A percentile compares a stretch with the other conserved stretches of the same genome.
phyloP scores from a whole-genome alignment of 2,113 vertebrate species.

The Ctenodactylus gundi region DNA sequence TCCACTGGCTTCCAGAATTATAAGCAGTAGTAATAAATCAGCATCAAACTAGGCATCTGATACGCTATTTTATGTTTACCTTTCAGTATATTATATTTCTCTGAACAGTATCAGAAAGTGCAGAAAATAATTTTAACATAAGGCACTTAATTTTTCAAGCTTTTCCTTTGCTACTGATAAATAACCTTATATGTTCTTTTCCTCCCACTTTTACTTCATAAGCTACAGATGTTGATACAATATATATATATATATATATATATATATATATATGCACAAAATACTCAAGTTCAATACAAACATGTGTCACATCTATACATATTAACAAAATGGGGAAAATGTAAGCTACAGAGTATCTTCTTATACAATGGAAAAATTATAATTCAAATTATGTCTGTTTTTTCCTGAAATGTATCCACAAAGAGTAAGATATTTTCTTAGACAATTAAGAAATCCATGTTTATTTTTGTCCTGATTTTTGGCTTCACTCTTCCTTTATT shows the following conservation, averaged over 20 bases:
- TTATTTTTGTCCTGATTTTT: not conserved
- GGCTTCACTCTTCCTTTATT: not conserved
- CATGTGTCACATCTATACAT: too few relatives aligned
- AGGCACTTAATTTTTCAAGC: not conserved
- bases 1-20: not conserved
- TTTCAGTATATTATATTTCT: constrained; percentile 11
- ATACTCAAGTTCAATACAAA: too few relatives aligned
- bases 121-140: not conserved
- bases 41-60: not conserved
- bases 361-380: not conserved
- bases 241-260: too few relatives aligned
- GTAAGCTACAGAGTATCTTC: not conserved
- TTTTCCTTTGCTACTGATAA: not conserved
- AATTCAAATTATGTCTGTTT: not conserved
- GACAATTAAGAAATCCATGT: not conserved
- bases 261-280: too few relatives aligned
- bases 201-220: not conserved
- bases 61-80: not conserved
- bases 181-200: not conserved
- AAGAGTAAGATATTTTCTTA: constrained; percentile 22
- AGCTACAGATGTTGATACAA: too few relatives aligned
- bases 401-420: not conserved
- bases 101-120: not conserved
- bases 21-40: not conserved
- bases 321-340: too few relatives aligned